These are phyloP conservation scores for Oreochromis spilurus DNA, from an alignment of 2,113 vertebrate genomes.

Conservation along the genomic window DNA sequence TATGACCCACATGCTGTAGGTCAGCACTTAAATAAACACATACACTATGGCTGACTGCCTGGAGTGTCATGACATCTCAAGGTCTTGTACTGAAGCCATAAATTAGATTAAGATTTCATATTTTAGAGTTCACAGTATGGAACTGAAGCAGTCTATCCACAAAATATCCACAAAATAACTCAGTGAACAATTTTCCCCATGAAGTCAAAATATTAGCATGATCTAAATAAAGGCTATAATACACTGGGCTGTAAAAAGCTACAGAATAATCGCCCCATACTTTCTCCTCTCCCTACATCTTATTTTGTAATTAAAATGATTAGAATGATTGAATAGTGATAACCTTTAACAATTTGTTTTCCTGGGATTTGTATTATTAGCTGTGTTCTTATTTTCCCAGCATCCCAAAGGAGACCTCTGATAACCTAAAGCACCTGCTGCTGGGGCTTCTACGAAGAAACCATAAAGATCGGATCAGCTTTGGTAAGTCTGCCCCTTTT, in stretches of 20 bases:
- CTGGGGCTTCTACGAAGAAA: conserved; percentile 86
- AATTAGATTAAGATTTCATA: background rate
- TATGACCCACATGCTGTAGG: conserved; percentile 48
- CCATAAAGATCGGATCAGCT: conserved; percentile 87
- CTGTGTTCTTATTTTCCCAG: conserved; percentile 60
- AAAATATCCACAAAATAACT: background rate
- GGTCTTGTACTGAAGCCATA: background rate
- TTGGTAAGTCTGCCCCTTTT: conserved; percentile 72
- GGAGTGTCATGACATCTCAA: background rate
- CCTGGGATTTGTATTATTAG: background rate
- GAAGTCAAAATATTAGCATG: background rate
- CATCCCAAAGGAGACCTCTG: conserved; percentile 90
- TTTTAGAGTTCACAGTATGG: background rate
- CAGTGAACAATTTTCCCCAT: too few species aligned
- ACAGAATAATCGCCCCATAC: background rate
- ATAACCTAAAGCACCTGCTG: conserved; percentile 83
- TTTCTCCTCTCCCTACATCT: background rate
- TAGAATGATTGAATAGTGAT: background rate
- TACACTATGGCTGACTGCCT: background rate
- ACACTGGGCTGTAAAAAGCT: background rate
- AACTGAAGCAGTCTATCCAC: background rate
- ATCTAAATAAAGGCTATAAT: background rate
- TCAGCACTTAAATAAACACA: conserved; percentile 17
- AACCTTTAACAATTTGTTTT: background rate
- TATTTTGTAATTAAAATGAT: background rate